These are phyloP conservation scores for Campylorhamphus procurvoides DNA, from an alignment of 2,113 vertebrate genomes.

Conservation along the genomic window DNA sequence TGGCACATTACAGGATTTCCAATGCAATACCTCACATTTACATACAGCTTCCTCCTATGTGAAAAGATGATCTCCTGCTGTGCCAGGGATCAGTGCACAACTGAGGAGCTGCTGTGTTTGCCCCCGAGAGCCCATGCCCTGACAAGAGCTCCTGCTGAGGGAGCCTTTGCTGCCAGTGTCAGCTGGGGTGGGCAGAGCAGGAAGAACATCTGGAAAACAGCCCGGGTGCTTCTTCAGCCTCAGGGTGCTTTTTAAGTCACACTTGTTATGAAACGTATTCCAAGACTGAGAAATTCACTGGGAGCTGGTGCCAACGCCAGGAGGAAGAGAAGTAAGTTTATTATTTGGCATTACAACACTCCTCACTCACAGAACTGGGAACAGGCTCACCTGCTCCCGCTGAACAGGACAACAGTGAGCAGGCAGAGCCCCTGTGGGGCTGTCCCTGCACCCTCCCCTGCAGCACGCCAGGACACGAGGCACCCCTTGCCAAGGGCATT, in stretches of 20 bases:
- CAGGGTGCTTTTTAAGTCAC: not conserved
- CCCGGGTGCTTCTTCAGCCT: not conserved
- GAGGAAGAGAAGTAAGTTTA: not conserved
- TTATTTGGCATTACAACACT: not conserved
- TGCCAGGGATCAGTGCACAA: not conserved
- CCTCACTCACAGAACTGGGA: not conserved
- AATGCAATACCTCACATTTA: not conserved
- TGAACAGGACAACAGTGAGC: not conserved
- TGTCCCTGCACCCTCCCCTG: not conserved
- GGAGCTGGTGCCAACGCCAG: not conserved
- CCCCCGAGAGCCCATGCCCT: not conserved
- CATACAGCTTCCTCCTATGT: not conserved
- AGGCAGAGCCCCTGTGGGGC: not conserved
- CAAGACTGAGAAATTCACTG: not conserved
- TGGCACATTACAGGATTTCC: not conserved
- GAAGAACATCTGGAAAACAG: not conserved
- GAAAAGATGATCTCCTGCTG: not conserved
- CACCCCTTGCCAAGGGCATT: not conserved
- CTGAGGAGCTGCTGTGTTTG: not conserved
- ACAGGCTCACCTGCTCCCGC: not conserved
- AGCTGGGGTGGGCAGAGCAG: not conserved
- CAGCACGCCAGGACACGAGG: not conserved
- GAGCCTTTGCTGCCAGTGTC: not conserved
- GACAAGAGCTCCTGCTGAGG: slow-evolving; percentile 7
- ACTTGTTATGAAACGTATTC: not conserved